Evolutionary conservation across 2,113 vertebrate species (phyloP).

Genomic region (Enhydra lutris): DNA sequence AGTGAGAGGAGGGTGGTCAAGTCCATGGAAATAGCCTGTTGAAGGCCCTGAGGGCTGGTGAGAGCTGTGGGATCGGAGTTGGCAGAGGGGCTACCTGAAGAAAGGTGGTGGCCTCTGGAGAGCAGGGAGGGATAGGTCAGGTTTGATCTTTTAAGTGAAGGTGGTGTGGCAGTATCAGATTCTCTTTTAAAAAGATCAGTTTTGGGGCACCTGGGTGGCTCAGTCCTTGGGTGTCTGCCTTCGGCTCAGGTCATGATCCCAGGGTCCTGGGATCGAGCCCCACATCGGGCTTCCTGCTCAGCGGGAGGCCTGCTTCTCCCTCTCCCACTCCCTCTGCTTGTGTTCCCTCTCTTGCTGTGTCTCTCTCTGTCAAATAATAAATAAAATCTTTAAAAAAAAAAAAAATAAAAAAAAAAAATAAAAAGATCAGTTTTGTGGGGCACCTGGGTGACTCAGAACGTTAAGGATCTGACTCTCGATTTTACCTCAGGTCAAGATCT

Average conservation of each 20-base stretch:
- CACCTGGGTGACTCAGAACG: not conserved
- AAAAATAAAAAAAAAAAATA: no score
- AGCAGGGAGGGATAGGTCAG: not conserved
- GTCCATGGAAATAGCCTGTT: not conserved
- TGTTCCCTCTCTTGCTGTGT: no score
- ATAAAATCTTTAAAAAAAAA: no score
- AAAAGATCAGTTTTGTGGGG: not conserved
- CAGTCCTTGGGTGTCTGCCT: no score
- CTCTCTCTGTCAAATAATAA: no score
- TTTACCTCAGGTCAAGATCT: no score
- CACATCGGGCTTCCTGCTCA: no score
- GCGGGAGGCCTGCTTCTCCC: no score
- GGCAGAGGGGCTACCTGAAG: not conserved
- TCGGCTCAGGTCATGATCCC: no score
- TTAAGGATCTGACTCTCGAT: no score
- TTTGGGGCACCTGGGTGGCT: not conserved
- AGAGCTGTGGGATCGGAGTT: not conserved
- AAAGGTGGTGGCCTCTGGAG: not conserved
- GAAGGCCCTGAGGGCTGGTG: not conserved
- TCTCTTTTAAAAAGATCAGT: not conserved
- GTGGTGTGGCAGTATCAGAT: not conserved
- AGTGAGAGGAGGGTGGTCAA: not conserved
- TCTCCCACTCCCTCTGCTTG: no score
- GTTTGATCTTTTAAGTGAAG: conserved; percentile 2
- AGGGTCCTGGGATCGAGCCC: no score